A percentile compares a stretch with the other conserved stretches of the same genome.
Evolutionary conservation across 2,888 invertebrate genomes (phyloP).

Genomic region (Andrena camellia): DNA sequence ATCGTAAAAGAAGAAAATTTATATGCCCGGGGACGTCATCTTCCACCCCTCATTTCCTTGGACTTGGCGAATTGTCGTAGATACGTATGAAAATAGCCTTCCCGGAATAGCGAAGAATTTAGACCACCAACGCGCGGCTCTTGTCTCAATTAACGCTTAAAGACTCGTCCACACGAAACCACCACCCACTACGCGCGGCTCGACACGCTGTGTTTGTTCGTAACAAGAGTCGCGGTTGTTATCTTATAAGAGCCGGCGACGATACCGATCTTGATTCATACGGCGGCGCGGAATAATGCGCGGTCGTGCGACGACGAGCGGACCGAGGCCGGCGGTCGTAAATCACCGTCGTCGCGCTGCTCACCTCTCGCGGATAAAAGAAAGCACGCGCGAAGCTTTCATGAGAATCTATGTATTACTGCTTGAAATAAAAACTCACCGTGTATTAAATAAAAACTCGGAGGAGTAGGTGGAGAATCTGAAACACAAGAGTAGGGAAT

Average conservation of each 20-base stretch:
- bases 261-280: constrained; percentile 70
- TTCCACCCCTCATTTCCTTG: constrained; percentile 68
- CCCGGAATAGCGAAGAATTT: constrained; percentile 78
- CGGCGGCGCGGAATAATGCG: constrained; percentile 52
- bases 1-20: constrained; percentile 53
- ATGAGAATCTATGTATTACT: neutral
- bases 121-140: constrained; percentile 76
- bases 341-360: constrained; percentile 38
- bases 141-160: constrained; percentile 76
- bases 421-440: too few relatives aligned
- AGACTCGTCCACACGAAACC: constrained; percentile 71
- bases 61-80: constrained; percentile 74
- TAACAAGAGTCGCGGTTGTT: constrained; percentile 67
- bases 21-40: constrained; percentile 67
- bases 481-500: too few relatives aligned
- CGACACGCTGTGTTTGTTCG: constrained; percentile 65
- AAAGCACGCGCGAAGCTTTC: neutral
- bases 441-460: too few relatives aligned
- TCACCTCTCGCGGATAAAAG: constrained; percentile 5
- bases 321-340: constrained; percentile 26
- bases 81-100: constrained; percentile 74
- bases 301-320: constrained; percentile 48
- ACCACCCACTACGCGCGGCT: constrained; percentile 70
- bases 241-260: constrained; percentile 61
- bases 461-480: too few relatives aligned